Evolutionary conservation across 2,113 vertebrate species (phyloP), one percentile per base, ranked within the genome.

Genomic region (Labeo rohita): DNA sequence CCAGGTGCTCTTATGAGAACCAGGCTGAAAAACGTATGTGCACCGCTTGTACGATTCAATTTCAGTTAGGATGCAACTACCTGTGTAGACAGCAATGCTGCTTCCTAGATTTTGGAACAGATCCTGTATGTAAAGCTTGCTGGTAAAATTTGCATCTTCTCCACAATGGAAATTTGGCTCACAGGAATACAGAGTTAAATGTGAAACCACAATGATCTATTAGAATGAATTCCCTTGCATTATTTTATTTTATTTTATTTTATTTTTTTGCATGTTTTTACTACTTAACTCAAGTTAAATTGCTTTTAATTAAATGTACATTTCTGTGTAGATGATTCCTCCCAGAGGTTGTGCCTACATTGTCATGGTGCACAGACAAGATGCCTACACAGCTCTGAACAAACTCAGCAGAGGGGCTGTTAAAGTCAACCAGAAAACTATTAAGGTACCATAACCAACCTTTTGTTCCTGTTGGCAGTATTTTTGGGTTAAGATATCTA

Each of bases 341-440:
- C 98, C 98, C 3, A 93, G 98, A 83, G 98, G 98, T 86, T 99
- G 98, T 94, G 98, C 98, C 88, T 99, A 99, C 88, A 97, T 99
- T 80, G 97, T 97, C 56, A 98, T 99, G 98, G 96, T 99, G 91
- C 97, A 98, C 90, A 95, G 98, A 88, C 97, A 97, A 91, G 98
- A 99, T 91, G 98, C 98, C 54, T 93, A 97, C 89, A 97, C 96
- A 47, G 98, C 98, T 82, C 94, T 99, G 82, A 97, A 95, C 88
- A 98, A 97, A 92, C 95, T 99, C 90, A 96, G 96, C 91, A 94
- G 95, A 87, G 97, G 97, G 36, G 96, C 95, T 80, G 97, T 95
- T 89, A 98, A 97, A 95, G 97, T 99, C 89, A 98, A 98, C 92
- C 97, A 97, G 93, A 99, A 99, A 93, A 95, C 97, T 80, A 97